phyloP scores from a whole-genome alignment of 2,797 vertebrate genomes.

The Neomorphus geoffroyi region DNA sequence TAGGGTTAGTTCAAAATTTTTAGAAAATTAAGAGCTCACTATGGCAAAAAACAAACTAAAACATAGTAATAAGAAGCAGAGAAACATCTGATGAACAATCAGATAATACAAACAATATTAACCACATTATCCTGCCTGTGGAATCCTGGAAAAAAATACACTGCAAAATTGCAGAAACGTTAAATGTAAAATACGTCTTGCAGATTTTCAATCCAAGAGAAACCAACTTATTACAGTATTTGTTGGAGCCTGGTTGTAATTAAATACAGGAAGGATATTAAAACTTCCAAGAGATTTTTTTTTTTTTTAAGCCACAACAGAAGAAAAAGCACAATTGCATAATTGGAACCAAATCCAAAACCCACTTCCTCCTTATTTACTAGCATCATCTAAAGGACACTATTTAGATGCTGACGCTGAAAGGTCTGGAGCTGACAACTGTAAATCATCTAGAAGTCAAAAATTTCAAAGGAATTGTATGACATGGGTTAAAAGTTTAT shows the following conservation, averaged over 20 bases:
- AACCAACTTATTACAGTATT: slow-evolving; percentile 63
- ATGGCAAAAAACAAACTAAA: neutral
- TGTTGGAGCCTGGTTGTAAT: slow-evolving; percentile 74
- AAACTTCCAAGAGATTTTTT: slow-evolving; percentile 79
- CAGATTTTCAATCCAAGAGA: slow-evolving; percentile 50
- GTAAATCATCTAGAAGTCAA: slow-evolving; percentile 69
- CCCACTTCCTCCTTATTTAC: slow-evolving; percentile 83
- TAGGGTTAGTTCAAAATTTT: neutral
- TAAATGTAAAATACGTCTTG: slow-evolving; percentile 39
- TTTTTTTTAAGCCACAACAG: slow-evolving; percentile 80
- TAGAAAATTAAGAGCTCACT: neutral
- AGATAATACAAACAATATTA: slow-evolving; percentile 26
- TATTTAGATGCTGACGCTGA: slow-evolving; percentile 75
- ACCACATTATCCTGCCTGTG: neutral
- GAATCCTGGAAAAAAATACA: neutral
- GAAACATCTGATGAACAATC: slow-evolving; percentile 23
- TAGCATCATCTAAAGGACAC: slow-evolving; percentile 80
- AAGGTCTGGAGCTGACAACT: slow-evolving; percentile 66
- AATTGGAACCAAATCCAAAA: slow-evolving; percentile 83
- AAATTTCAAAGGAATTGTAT: slow-evolving; percentile 70
- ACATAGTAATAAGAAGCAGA: slow-evolving; percentile 18
- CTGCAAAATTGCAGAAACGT: slow-evolving; percentile 23
- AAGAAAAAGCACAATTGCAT: slow-evolving; percentile 78
- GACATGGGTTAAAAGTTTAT: slow-evolving; percentile 75
- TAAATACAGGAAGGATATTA: slow-evolving; percentile 82